A percentile compares a stretch with the other conserved stretches of the same genome.
These are phyloP conservation scores for Urocynchramus pylzowi DNA, from an alignment of 2,113 vertebrate species.

Conservation along the genomic window DNA sequence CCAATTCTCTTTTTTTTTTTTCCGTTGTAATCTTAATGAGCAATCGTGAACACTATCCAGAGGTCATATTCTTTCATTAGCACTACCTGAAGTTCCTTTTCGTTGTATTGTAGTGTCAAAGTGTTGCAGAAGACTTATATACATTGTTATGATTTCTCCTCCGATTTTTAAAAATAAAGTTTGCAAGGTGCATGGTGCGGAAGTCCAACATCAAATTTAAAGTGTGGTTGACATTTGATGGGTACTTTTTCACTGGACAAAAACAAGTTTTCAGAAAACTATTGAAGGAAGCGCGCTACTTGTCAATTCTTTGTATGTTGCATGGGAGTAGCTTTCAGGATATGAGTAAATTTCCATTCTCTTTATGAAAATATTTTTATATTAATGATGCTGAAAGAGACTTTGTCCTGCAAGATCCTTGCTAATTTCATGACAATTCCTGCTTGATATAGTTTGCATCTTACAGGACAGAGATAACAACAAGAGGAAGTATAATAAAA, in stretches of 20 bases:
- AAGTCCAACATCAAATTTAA: neutral
- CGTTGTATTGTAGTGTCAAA: neutral
- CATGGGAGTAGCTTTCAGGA: neutral
- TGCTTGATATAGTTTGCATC: neutral
- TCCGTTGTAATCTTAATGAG: neutral
- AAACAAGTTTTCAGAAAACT: neutral
- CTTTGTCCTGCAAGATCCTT: neutral
- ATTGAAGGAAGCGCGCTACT: fast-evolving
- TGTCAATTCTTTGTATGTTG: neutral
- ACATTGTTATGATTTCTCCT: fast-evolving
- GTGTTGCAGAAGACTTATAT: neutral
- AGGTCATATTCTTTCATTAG: neutral
- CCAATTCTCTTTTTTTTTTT: neutral
- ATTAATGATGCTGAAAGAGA: neutral
- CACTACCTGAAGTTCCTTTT: neutral
- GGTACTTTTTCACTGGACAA: neutral
- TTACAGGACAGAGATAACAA: neutral
- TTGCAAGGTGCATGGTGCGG: fast-evolving
- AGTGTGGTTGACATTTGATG: neutral
- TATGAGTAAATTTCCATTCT: neutral
- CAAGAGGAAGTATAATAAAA: neutral
- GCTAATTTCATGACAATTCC: neutral
- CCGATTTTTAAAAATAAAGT: fast-evolving
- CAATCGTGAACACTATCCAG: neutral
- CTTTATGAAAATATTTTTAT: neutral